A percentile compares a stretch with the other conserved stretches of the same genome.
Evolutionary conservation across 2,888 invertebrate genomes (phyloP).

Genomic region (Ommatoiulus sabulosus): DNA sequence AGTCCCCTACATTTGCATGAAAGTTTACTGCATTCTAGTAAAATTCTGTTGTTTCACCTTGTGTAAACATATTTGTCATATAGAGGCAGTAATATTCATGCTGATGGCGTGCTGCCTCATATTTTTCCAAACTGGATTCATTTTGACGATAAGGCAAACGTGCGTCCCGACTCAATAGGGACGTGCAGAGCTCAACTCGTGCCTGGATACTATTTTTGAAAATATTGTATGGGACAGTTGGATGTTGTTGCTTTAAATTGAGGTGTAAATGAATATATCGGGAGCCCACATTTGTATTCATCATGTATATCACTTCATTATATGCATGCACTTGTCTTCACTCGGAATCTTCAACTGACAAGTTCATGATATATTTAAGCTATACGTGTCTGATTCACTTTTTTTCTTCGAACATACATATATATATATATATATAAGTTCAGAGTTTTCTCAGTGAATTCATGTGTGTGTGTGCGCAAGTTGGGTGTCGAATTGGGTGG

Average conservation of each 20-base stretch:
- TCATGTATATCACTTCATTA: slow-evolving; percentile 6
- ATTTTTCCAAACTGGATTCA: slow-evolving; percentile 26
- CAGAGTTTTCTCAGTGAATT: slow-evolving; percentile 13
- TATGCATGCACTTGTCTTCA: background rate
- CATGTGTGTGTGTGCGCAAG: slow-evolving; percentile 7
- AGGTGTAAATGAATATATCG: background rate
- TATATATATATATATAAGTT: slow-evolving; percentile 31
- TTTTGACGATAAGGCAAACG: slow-evolving; percentile 12
- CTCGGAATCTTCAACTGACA: background rate
- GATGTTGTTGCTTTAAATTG: slow-evolving; percentile 9
- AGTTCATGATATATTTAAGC: background rate
- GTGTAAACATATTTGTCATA: background rate
- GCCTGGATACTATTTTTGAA: slow-evolving; percentile 52
- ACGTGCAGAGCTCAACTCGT: slow-evolving; percentile 38
- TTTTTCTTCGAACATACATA: background rate
- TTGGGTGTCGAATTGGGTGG: background rate
- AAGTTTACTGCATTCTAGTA: background rate
- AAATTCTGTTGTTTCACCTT: background rate
- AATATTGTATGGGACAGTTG: background rate
- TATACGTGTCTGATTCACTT: slow-evolving; percentile 17
- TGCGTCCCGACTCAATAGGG: background rate
- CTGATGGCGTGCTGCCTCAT: background rate
- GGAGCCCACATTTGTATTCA: background rate
- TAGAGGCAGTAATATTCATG: background rate
- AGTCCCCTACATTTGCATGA: background rate